These are phyloP conservation scores for Stegodyphus mimosarum DNA, from an alignment of 1,140 invertebrate genomes.

Conservation along the genomic window DNA sequence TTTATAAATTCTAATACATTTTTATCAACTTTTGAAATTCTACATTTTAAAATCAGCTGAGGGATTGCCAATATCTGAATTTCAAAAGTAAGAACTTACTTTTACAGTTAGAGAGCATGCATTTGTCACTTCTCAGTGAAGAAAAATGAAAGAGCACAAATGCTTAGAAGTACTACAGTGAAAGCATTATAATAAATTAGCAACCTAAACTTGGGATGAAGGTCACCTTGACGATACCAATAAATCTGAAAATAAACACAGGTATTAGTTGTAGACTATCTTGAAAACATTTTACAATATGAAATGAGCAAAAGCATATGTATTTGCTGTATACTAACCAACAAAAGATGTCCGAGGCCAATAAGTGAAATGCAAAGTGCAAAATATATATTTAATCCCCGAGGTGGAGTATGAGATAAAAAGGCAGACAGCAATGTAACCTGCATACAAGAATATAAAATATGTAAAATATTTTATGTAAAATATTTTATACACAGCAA, in stretches of 20 bases:
- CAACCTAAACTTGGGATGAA: slow-evolving; percentile 69
- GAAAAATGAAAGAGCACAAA: slow-evolving; percentile 68
- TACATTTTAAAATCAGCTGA: too few species aligned
- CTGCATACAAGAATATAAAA: slow-evolving; percentile 23
- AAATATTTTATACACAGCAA: not conserved
- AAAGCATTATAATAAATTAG: slow-evolving; percentile 70
- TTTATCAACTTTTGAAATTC: too few species aligned
- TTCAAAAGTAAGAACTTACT: not conserved
- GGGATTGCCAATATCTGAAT: too few species aligned
- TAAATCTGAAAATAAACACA: slow-evolving; percentile 68
- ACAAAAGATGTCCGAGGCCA: slow-evolving; percentile 31
- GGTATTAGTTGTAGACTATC: too few species aligned
- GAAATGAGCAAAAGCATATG: too few species aligned
- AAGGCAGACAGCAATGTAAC: slow-evolving; percentile 42
- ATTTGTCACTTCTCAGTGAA: slow-evolving; percentile 24
- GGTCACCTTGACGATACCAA: slow-evolving; percentile 71
- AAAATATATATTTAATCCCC: slow-evolving; percentile 50
- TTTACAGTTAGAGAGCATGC: not conserved
- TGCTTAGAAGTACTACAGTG: slow-evolving; percentile 68
- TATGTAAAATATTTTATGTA: not conserved
- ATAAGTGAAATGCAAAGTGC: slow-evolving; percentile 46
- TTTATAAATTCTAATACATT: too few species aligned
- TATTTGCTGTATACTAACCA: slow-evolving; percentile 27
- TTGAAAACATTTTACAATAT: too few species aligned
- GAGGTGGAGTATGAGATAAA: slow-evolving; percentile 31